Conservation (phyloP, 2,888 invertebrate genomes). For the Byasa hedistus region DNA sequence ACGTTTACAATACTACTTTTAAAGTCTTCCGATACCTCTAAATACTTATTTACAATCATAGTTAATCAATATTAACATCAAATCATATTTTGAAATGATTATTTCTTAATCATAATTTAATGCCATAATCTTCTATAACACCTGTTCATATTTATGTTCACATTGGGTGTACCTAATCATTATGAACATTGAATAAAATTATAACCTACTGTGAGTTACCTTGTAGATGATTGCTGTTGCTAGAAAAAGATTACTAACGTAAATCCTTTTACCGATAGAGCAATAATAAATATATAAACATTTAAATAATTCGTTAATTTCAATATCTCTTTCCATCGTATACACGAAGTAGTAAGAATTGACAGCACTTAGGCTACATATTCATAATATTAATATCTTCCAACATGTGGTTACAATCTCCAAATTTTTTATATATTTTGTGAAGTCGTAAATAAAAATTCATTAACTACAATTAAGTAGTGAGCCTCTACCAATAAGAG, state of each 20-base stretch:
- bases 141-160: slow-evolving; percentile 17
- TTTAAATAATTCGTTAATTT: neutral
- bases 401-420: too few relatives aligned
- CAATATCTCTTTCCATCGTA: neutral
- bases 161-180: slow-evolving; percentile 13
- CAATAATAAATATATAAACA: slow-evolving; percentile 1
- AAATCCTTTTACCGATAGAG: slow-evolving; percentile 5
- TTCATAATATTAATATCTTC: too few relatives aligned
- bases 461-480: neutral
- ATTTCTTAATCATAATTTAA: slow-evolving; percentile 6
- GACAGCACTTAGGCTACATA: neutral
- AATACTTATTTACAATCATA: too few relatives aligned
- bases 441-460: too few relatives aligned
- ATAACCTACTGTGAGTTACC: slow-evolving; percentile 11
- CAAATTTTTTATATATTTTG: too few relatives aligned
- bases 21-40: too few relatives aligned
- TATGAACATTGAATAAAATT: slow-evolving; percentile 16
- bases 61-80: too few relatives aligned
- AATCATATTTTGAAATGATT: neutral
- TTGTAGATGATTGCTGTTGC: slow-evolving; percentile 3
- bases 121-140: slow-evolving; percentile 4
- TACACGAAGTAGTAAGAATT: neutral
- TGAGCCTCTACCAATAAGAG: slow-evolving; percentile 5
- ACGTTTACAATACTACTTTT: too few relatives aligned
- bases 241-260: slow-evolving; percentile 17